Base-by-base conservation (phyloP, 1,140 invertebrate species). In the Trichogramma pretiosum region DNA sequence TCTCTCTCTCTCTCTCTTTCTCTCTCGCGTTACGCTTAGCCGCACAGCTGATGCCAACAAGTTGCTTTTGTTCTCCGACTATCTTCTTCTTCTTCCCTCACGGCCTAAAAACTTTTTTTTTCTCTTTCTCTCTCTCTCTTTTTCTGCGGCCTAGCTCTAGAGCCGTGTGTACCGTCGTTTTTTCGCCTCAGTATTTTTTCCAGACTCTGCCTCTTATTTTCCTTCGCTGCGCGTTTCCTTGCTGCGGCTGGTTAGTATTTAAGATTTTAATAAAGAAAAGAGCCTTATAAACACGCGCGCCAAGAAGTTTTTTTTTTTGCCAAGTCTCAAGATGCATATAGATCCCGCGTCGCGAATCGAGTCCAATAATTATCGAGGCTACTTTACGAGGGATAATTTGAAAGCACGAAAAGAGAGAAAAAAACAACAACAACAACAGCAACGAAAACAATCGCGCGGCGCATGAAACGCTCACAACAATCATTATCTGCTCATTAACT, bases 41-140 rank as follows among this genome's bases (percentile, higher is more conserved):
- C 23, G 43, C 49, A 38, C 47, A 51, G 37, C 49, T 51, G 49
- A 51, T 46, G 49, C 49, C 49, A 46, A 46, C 43, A 51, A 51
- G 37, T 46, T 46, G 49, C 49, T 46, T 46, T n/a, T 44, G 34
- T 49, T 49, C 41, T 32, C 5, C 40, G 26, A 39, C 36, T 33
- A 23, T 40, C 37, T 46, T 39, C 3, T 23, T n/a, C 37, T 5
- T 11, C 24, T 28, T 28, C 11, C 24, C 5, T 11, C 24, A 7
- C 24, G 24, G 11, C 14, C 4, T 14, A 36, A 10, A 18, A 18
- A 5, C 16, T 14, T 18, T 18, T 18, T 16, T 36, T 36, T 18
- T 19, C 33, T 36, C 16, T 1, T 43, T n/a, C 41, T 16, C 22
- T 23, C 18, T 26, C 30, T 23, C 16, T 24, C 23, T 1, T 2